These are phyloP conservation scores for Achatina immaculata DNA, from an alignment of 1,140 invertebrate species.

Conservation along the genomic window DNA sequence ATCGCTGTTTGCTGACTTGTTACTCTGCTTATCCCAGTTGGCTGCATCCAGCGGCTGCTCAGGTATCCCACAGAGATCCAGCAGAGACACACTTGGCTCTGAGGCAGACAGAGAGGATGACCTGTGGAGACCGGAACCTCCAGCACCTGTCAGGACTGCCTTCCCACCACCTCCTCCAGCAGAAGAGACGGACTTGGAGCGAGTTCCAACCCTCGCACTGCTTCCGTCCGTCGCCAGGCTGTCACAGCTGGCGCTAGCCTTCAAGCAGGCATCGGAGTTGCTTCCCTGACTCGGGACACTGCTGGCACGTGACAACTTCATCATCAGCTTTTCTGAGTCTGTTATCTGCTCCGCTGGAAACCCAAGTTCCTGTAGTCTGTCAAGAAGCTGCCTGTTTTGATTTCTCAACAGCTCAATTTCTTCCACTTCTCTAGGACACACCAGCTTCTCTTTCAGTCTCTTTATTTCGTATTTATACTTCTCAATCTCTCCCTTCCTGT, in stretches of 20 bases:
- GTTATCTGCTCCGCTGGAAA: conserved; percentile 67
- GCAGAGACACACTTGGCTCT: conserved; percentile 72
- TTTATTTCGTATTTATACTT: conserved; percentile 68
- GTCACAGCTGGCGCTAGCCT: conserved; percentile 61
- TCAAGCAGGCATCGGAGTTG: conserved; percentile 43
- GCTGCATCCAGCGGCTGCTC: conserved; percentile 56
- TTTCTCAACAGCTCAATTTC: conserved; percentile 62
- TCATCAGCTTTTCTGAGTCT: conserved; percentile 67
- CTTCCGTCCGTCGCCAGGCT: conserved; percentile 59
- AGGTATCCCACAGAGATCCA: conserved; percentile 61
- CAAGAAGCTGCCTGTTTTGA: conserved; percentile 66
- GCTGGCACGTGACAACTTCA: conserved; percentile 48
- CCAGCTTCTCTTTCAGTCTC: conserved; percentile 59
- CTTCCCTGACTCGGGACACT: conserved; percentile 35
- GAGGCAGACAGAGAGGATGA: conserved; percentile 70
- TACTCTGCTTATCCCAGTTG: conserved; percentile 87
- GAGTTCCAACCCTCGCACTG: conserved; percentile 22
- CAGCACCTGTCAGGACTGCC: background rate
- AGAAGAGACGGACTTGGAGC: background rate
- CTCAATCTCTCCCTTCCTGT: conserved; percentile 70
- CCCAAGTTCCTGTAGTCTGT: conserved; percentile 66
- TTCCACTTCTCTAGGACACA: conserved; percentile 53
- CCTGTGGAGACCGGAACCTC: conserved; percentile 41
- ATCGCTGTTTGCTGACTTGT: conserved; percentile 76
- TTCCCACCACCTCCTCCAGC: background rate